A percentile compares a stretch with the other conserved stretches of the same genome.
Evolutionary conservation across 2,113 vertebrate genomes (phyloP).

Genomic region (Vulpes vulpes): DNA sequence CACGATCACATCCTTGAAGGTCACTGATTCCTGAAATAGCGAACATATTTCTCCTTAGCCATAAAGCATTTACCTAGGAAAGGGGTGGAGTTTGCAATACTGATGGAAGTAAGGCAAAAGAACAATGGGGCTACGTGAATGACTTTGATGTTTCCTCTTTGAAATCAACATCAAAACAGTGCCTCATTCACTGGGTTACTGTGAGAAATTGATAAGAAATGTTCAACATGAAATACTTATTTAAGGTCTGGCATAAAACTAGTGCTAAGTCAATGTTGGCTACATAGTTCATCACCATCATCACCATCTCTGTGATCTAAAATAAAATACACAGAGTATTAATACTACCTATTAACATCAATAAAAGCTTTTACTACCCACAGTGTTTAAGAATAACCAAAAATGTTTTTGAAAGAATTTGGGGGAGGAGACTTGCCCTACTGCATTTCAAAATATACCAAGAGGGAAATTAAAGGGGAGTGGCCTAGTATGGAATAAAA

Average conservation of each 20-base stretch:
- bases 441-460: slow-evolving; percentile 8
- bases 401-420: background rate
- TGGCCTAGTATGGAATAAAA: background rate
- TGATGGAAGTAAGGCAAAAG: background rate
- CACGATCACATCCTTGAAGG: slow-evolving; percentile 83
- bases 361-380: background rate
- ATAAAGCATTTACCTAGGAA: background rate
- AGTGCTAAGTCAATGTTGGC: background rate
- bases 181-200: background rate
- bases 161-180: slow-evolving; percentile 21
- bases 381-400: background rate
- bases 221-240: background rate
- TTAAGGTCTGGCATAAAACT: background rate
- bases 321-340: background rate
- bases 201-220: background rate
- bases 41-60: slow-evolving; percentile 32
- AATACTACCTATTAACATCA: background rate
- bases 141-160: background rate
- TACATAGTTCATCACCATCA: background rate
- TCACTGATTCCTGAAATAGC: slow-evolving; percentile 80
- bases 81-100: background rate
- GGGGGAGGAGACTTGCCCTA: background rate
- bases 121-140: background rate
- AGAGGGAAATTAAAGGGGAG: background rate
- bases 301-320: background rate